Evolutionary conservation across 1,140 invertebrate genomes (phyloP).

Genomic region (Caenorhabditis brenneri): DNA sequence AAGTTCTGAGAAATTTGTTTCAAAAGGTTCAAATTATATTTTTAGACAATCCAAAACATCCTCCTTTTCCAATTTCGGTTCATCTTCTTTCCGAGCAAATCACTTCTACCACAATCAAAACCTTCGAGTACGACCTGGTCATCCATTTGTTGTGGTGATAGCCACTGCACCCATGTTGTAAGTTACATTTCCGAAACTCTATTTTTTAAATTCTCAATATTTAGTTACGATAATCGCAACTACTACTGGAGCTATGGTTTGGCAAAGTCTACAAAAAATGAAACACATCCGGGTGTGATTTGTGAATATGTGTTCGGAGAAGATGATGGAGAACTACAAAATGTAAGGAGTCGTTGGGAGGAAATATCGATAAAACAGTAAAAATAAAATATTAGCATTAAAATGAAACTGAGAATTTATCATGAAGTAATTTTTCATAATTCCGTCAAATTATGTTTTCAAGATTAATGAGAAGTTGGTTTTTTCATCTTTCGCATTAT

Average conservation of each 20-base stretch:
- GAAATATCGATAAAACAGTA: too few species aligned
- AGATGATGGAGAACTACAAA: constrained; percentile 9
- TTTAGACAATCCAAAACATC: constrained; percentile 9
- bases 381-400: too few species aligned
- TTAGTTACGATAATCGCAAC: constrained; percentile 11
- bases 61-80: neutral
- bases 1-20: neutral
- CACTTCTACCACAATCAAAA: neutral
- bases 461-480: too few species aligned
- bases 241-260: constrained; percentile 28
- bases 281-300: neutral
- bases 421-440: too few species aligned
- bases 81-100: neutral
- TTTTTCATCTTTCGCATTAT: too few species aligned
- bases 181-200: neutral
- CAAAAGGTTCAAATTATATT: neutral
- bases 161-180: neutral
- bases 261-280: neutral
- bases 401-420: too few species aligned
- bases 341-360: neutral
- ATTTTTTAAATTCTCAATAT: neutral
- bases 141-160: neutral
- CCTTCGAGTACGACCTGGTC: neutral
- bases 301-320: constrained; percentile 26
- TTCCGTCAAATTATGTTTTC: too few species aligned